A percentile compares a stretch with the other conserved stretches of the same genome.
These are phyloP conservation scores for Borostomias antarcticus DNA, from an alignment of 2,797 vertebrate genomes.

Conservation along the genomic window DNA sequence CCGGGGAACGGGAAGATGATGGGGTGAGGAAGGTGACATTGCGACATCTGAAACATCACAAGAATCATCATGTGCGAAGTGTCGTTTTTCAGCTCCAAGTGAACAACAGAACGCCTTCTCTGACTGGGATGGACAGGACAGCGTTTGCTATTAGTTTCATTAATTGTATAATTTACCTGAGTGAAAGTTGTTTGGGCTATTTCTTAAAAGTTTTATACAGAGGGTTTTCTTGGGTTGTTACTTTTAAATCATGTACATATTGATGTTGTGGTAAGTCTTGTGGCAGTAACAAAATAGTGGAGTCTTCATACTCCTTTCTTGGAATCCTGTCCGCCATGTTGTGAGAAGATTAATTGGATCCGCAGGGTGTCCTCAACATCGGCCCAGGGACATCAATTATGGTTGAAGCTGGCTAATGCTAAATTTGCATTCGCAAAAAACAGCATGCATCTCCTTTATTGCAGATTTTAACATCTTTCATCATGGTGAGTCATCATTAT, in stretches of 20 bases:
- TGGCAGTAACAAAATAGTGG: constrained; percentile 37
- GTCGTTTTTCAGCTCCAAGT: too few relatives aligned
- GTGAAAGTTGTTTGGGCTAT: constrained; percentile 7
- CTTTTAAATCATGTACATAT: constrained; percentile 25
- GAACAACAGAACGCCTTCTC: too few relatives aligned
- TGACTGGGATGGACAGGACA: neutral
- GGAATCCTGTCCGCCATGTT: constrained; percentile 27
- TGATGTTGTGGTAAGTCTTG: constrained; percentile 20
- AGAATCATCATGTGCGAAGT: neutral
- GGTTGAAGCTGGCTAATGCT: constrained; percentile 30
- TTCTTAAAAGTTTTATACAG: constrained; percentile 9
- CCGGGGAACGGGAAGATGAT: constrained; percentile 23
- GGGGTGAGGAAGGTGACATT: constrained; percentile 27
- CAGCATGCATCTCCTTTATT: too few relatives aligned
- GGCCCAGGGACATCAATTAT: constrained; percentile 45
- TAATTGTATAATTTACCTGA: neutral
- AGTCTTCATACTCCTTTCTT: constrained; percentile 19
- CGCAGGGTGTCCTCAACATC: constrained; percentile 34
- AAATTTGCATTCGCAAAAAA: too few relatives aligned
- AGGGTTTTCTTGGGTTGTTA: constrained; percentile 15
- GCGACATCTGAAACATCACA: constrained; percentile 24
- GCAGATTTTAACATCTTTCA: constrained; percentile 13
- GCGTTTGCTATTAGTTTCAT: constrained; percentile 12
- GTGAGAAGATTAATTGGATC: constrained; percentile 54
- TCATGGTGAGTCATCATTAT: constrained; percentile 3